A percentile compares a stretch with the other conserved stretches of the same genome.
phyloP scores from a whole-genome alignment of 2,888 invertebrate genomes.

The Cactoblastis cactorum region DNA sequence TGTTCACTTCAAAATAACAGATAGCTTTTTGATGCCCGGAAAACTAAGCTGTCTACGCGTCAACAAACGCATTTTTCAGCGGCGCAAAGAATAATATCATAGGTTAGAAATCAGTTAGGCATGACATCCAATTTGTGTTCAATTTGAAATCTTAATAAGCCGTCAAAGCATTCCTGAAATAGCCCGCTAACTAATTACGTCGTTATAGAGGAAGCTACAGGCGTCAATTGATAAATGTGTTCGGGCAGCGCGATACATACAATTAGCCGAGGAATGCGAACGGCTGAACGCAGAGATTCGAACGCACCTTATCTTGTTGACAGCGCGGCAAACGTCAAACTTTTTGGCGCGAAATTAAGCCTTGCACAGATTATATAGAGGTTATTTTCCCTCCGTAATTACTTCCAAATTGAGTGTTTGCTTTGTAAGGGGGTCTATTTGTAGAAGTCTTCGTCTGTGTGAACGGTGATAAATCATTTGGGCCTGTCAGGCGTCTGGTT shows the following conservation, averaged over 20 bases:
- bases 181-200: conserved; percentile 69
- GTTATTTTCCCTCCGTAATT: conserved; percentile 57
- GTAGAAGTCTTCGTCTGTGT: conserved; percentile 64
- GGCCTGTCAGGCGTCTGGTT: conserved; percentile 57
- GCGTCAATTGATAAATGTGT: conserved; percentile 78
- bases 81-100: conserved; percentile 37
- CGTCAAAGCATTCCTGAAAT: conserved; percentile 75
- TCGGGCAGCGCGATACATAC: conserved; percentile 66
- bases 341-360: conserved; percentile 58
- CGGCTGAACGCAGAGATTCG: conserved; percentile 27
- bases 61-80: conserved; percentile 56
- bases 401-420: conserved; percentile 65
- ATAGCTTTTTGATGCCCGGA: conserved; percentile 71
- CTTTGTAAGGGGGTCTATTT: conserved; percentile 64
- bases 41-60: conserved; percentile 66
- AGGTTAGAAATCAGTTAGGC: conserved; percentile 65
- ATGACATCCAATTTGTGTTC: conserved; percentile 76
- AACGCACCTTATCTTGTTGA: conserved; percentile 51
- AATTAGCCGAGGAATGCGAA: conserved; percentile 65
- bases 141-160: conserved; percentile 78
- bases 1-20: conserved; percentile 34
- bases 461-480: conserved; percentile 67
- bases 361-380: conserved; percentile 48
- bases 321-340: conserved; percentile 48
- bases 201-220: conserved; percentile 42